These are phyloP conservation scores for Myotis myotis DNA, from an alignment of 2,797 vertebrate species.

Conservation along the genomic window DNA sequence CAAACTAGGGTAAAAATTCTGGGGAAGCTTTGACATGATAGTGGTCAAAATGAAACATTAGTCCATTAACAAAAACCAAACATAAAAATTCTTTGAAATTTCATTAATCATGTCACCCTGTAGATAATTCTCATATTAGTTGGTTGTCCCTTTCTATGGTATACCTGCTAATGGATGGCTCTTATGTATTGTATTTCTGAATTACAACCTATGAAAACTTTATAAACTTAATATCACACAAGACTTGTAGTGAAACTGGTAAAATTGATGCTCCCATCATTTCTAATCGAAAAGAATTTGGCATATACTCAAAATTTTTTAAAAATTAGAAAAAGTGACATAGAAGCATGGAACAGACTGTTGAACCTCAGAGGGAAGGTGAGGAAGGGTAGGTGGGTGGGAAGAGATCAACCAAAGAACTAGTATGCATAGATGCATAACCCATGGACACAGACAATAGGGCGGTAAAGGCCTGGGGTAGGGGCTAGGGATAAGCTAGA, in stretches of 20 bases:
- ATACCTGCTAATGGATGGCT: not conserved
- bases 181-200: not conserved
- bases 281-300: constrained; percentile 50
- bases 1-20: constrained; percentile 42
- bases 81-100: constrained; percentile 32
- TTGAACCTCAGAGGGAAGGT: too few species aligned
- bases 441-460: too few species aligned
- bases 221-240: constrained; percentile 5
- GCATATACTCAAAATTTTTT: not conserved
- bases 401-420: too few species aligned
- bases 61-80: constrained; percentile 45
- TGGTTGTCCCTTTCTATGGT: constrained; percentile 29
- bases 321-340: not conserved
- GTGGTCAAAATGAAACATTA: constrained; percentile 48
- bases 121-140: constrained; percentile 28
- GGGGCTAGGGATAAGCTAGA: too few species aligned
- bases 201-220: not conserved
- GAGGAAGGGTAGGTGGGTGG: too few species aligned
- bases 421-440: too few species aligned
- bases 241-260: not conserved
- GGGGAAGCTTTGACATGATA: constrained; percentile 10
- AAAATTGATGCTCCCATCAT: not conserved
- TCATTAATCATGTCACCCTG: not conserved
- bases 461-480: too few species aligned
- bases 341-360: too few species aligned